Base-by-base conservation (phyloP, 2,888 invertebrate species). In the Calephelis perditalis region DNA sequence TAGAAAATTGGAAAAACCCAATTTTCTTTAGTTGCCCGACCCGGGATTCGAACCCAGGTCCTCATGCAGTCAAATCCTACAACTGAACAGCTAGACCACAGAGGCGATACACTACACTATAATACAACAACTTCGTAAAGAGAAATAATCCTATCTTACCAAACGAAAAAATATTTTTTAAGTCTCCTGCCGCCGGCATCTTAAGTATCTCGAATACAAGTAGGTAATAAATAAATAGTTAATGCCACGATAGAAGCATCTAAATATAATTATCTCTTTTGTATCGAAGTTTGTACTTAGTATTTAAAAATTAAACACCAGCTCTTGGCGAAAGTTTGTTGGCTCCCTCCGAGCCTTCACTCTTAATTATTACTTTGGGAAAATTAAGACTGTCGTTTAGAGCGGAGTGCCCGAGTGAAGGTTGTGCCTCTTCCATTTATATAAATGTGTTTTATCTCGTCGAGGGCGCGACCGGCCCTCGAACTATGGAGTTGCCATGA, bases 291-390 rank as follows among this genome's bases (percentile, higher is more conserved):
- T 87, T 75, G 78, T 88, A 86, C 89, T 88, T 86, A 87, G 79
- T 85, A 79, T 82, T 90, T 89, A 90, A 89, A 90, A 88, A 90
- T 89, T 86, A 85, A 88, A 75, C 82, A 73, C 71, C 79, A 74
- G 81, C 75, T 76, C 76, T 72, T 73, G 69, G 73, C 74, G 74
- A 52, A 52, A 75, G 79, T 80, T 79, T 78, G 57, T 57, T 57
- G 45, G 57, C 78, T 78, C 78, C 84, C 82, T 80, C 76, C 78
- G 79, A 81, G 78, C 82, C 83, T 90, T 90, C 90, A 86, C 86
- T 91, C 89, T 89, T 91, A 90, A 91, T 91, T 91, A 91, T 90
- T 90, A 91, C 91, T 90, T 90, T 88, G 88, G 86, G 83, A 87
- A 88, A 91, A 91, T 91, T 91, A 91, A 91, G 91, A 87, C 80